phyloP scores from a whole-genome alignment of 2,888 invertebrate genomes.

The Teleogryllus oceanicus region DNA sequence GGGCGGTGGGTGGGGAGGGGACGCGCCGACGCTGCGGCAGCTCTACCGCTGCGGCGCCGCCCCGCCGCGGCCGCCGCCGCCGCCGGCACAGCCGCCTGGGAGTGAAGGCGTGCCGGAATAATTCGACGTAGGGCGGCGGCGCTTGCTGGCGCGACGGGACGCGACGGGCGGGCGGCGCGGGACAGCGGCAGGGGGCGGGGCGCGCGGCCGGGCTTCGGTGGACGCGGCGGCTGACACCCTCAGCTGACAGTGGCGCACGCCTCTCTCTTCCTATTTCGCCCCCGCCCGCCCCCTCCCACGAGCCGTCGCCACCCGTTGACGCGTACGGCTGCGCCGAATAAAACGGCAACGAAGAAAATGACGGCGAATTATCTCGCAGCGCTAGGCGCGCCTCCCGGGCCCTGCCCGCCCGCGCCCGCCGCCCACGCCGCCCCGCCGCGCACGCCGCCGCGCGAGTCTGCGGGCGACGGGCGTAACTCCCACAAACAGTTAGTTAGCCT shows the following conservation, averaged over 20 bases:
- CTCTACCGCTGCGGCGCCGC: too few relatives aligned
- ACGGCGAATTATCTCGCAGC: neutral
- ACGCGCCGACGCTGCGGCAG: too few relatives aligned
- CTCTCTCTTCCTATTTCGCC: neutral
- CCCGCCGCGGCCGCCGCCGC: neutral
- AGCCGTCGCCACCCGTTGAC: neutral
- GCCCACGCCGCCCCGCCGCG: neutral
- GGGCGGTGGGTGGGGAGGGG: too few relatives aligned
- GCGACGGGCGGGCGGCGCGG: neutral
- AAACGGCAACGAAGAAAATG: slow-evolving; percentile 18
- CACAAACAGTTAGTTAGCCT: slow-evolving; percentile 1
- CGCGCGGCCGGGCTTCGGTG: neutral
- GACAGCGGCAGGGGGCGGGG: neutral
- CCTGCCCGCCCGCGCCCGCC: neutral
- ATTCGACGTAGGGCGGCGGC: neutral
- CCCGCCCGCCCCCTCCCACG: neutral
- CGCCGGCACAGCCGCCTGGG: neutral
- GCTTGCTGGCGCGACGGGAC: too few relatives aligned
- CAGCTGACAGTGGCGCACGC: neutral
- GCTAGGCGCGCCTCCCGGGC: neutral
- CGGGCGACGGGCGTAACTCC: slow-evolving; percentile 3
- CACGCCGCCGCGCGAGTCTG: neutral
- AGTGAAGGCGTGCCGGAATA: neutral
- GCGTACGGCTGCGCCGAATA: neutral
- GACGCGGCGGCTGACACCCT: neutral